phyloP scores from a whole-genome alignment of 2,888 invertebrate species.

The Didymodactylos carnosus region DNA sequence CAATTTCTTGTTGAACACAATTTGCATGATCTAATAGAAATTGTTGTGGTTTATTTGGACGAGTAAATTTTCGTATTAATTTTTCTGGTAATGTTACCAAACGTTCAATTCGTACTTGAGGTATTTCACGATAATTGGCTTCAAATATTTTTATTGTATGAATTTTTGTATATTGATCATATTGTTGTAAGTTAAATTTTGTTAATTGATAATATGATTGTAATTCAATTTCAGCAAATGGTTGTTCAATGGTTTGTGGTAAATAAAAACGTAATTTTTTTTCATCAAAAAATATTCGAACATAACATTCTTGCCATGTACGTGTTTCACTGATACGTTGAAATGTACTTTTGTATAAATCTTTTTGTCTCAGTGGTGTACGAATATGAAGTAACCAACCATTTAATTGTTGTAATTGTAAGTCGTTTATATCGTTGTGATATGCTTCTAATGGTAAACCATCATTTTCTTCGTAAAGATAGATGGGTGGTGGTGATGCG shows the following conservation, averaged over 20 bases:
- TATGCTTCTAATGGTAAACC: not conserved
- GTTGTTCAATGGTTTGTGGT: not conserved
- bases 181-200: constrained; percentile 52
- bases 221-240: constrained; percentile 11
- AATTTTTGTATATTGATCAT: constrained; percentile 94
- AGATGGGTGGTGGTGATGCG: not conserved
- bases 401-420: not conserved
- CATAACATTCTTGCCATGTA: not conserved
- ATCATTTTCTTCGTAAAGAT: not conserved
- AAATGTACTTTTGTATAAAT: not conserved
- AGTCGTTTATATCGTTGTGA: not conserved
- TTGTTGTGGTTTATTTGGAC: constrained; percentile 7
- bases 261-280: not conserved
- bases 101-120: constrained; percentile 11
- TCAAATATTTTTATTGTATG: constrained; percentile 92
- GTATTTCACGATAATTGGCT: constrained; percentile 25
- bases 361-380: not conserved
- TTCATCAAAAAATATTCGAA: not conserved
- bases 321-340: not conserved
- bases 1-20: constrained; percentile 8
- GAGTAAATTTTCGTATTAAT: constrained; percentile 8
- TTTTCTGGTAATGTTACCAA: constrained; percentile 10
- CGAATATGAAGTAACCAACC: not conserved
- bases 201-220: constrained; percentile 9
- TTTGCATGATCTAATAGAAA: constrained; percentile 11